These are phyloP conservation scores for Sebastes goodei DNA, from an alignment of 2,797 vertebrate genomes.

Conservation along the genomic window DNA sequence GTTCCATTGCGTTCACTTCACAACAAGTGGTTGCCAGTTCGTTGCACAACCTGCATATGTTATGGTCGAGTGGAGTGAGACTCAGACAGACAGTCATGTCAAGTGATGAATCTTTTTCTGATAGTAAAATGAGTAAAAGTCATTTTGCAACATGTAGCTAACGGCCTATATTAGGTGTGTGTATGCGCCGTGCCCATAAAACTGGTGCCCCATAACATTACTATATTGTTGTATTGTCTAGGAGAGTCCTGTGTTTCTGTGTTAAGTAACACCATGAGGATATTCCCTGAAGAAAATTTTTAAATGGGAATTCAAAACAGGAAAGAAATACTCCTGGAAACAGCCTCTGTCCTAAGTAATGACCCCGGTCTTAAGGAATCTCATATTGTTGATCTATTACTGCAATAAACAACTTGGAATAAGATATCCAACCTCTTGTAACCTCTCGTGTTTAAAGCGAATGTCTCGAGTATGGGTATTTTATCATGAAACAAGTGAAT, in stretches of 20 bases:
- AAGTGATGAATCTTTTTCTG: too few relatives aligned
- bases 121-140: too few relatives aligned
- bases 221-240: background rate
- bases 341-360: background rate
- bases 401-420: background rate
- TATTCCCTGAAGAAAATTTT: background rate
- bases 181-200: background rate
- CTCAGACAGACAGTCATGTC: too few relatives aligned
- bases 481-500: slow-evolving; percentile 13
- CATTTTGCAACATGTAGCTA: too few relatives aligned
- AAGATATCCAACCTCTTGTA: background rate
- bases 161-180: too few relatives aligned
- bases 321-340: background rate
- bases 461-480: background rate
- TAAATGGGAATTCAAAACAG: background rate
- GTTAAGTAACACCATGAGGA: background rate
- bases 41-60: too few relatives aligned
- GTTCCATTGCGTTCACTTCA: too few relatives aligned
- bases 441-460: background rate
- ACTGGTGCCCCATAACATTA: background rate
- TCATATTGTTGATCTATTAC: background rate
- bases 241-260: background rate
- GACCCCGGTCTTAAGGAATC: background rate
- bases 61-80: too few relatives aligned
- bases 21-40: too few relatives aligned